Evolutionary conservation across 2,888 invertebrate species (phyloP).

Genomic region (Amphiduros pacificus): DNA sequence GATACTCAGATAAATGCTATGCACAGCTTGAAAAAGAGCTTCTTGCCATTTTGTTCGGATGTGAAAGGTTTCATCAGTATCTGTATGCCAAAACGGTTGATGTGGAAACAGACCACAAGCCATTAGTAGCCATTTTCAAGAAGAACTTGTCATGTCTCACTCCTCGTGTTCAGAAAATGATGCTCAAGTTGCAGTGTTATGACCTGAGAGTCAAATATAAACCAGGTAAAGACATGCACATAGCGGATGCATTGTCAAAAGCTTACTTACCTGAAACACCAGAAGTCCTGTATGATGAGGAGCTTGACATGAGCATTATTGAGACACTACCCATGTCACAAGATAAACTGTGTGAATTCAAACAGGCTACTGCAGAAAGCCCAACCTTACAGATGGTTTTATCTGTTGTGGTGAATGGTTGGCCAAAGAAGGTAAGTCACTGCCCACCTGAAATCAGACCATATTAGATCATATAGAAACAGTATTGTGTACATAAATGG

Average conservation of each 20-base stretch:
- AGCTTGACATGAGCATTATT: too few species aligned
- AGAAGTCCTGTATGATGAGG: background rate
- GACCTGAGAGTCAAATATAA: conserved; percentile 3
- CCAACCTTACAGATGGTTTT: background rate
- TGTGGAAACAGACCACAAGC: conserved; percentile 31
- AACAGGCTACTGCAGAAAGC: background rate
- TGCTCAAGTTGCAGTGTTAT: conserved; percentile 29
- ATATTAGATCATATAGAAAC: too few species aligned
- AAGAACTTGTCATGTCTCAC: conserved; percentile 28
- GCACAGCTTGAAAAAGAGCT: conserved; percentile 4
- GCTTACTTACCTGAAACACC: too few species aligned
- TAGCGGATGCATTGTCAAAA: conserved; percentile 1
- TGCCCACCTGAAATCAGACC: conserved; percentile 16
- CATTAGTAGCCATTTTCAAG: conserved; percentile 27
- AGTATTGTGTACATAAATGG: too few species aligned
- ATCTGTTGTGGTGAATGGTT: background rate
- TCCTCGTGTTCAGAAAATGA: conserved; percentile 32
- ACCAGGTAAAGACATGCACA: conserved; percentile 6
- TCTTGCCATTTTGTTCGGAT: background rate
- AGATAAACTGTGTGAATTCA: too few species aligned
- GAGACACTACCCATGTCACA: too few species aligned
- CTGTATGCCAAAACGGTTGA: background rate
- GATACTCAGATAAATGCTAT: conserved; percentile 12
- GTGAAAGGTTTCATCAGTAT: conserved; percentile 13
- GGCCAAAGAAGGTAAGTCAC: background rate